phyloP scores from a whole-genome alignment of 2,113 vertebrate species.

The Menidia beryllina region DNA sequence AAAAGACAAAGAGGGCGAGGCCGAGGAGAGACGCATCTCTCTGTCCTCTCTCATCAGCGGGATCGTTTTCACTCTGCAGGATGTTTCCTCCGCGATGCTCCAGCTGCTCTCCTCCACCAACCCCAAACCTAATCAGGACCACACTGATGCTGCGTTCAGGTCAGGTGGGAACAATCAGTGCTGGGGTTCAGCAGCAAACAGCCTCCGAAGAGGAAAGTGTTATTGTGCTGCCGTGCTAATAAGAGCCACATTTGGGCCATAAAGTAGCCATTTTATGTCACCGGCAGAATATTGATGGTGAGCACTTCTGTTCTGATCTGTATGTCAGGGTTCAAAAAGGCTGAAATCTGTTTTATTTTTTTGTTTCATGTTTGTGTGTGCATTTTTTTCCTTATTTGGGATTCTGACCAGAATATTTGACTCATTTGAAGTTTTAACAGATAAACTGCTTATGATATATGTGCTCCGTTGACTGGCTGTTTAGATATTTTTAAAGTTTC shows the following conservation, averaged over 20 bases:
- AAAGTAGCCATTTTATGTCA: neutral
- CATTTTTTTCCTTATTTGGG: too few species aligned
- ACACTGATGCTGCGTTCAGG: constrained; percentile 50
- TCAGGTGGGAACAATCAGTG: constrained; percentile 47
- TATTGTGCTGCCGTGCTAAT: neutral
- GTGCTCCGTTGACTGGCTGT: too few species aligned
- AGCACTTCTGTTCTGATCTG: too few species aligned
- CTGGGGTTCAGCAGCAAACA: constrained; percentile 29
- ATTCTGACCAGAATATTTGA: too few species aligned
- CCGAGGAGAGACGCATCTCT: constrained; percentile 39
- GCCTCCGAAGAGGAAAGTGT: constrained; percentile 12
- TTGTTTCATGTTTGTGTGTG: too few species aligned
- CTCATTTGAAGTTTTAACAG: too few species aligned
- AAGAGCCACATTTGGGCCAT: neutral
- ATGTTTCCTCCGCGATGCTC: constrained; percentile 12
- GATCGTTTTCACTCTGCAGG: constrained; percentile 28
- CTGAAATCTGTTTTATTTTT: too few species aligned
- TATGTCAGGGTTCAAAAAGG: too few species aligned
- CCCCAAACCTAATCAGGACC: constrained; percentile 50
- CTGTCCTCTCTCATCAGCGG: constrained; percentile 15
- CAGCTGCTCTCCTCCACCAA: constrained; percentile 29
- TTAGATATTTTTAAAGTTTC: too few species aligned
- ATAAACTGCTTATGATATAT: too few species aligned
- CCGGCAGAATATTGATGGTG: neutral
- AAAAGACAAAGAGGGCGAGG: constrained; percentile 48